Percentiles rank a stretch among this genome's conserved stretches.
phyloP scores from a whole-genome alignment of 2,113 vertebrate genomes.

The Lepidothrix coronata region DNA sequence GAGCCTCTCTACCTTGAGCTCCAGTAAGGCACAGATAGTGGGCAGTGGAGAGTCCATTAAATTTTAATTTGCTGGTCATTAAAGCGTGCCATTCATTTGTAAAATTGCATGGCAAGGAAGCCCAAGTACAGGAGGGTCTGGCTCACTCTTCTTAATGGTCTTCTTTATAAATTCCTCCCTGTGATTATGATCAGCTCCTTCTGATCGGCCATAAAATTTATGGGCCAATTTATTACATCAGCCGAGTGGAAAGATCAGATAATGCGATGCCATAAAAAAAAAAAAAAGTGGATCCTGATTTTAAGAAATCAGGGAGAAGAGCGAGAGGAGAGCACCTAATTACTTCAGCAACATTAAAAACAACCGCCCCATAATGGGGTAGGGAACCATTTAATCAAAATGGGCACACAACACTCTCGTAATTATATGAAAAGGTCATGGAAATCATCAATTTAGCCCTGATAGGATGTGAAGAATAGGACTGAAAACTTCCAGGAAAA shows the following conservation, averaged over 20 bases:
- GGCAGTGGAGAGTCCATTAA: not conserved
- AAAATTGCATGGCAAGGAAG: not conserved
- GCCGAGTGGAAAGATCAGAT: not conserved
- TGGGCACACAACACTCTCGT: slow-evolving; percentile 37
- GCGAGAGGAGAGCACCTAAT: not conserved
- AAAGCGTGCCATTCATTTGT: not conserved
- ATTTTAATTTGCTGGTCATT: slow-evolving; percentile 31
- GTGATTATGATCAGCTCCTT: not conserved
- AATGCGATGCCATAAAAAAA: not conserved
- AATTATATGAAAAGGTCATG: slow-evolving; percentile 70
- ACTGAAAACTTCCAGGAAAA: slow-evolving; percentile 76
- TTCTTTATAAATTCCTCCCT: slow-evolving; percentile 13
- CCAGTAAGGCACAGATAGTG: not conserved
- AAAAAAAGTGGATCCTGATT: not conserved
- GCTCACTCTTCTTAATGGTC: slow-evolving; percentile 25
- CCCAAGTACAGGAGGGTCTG: not conserved
- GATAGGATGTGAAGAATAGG: slow-evolving; percentile 58
- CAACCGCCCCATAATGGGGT: slow-evolving; percentile 13
- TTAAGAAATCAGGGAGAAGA: slow-evolving; percentile 10
- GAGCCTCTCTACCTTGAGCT: not conserved
- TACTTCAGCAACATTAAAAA: slow-evolving; percentile 28
- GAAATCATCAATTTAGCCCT: slow-evolving; percentile 63
- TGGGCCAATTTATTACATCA: slow-evolving; percentile 28
- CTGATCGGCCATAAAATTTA: slow-evolving; percentile 19
- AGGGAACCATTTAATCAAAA: slow-evolving; percentile 66